A percentile compares a stretch with the other conserved stretches of the same genome.
phyloP scores from a whole-genome alignment of 2,888 invertebrate genomes.

The Cantharis rustica region DNA sequence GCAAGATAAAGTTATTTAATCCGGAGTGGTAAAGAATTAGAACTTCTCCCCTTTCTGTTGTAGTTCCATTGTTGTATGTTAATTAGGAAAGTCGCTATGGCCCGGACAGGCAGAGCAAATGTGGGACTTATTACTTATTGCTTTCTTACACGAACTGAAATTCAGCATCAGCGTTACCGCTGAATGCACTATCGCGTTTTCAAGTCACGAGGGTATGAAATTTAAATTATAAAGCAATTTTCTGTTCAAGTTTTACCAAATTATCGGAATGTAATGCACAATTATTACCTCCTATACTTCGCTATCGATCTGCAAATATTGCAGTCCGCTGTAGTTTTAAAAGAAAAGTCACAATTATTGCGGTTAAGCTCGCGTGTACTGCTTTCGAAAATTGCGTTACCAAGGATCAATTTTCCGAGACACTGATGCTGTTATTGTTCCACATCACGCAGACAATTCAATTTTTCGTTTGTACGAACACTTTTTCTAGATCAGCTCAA shows the following conservation, averaged over 20 bases:
- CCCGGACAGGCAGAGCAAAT: background rate
- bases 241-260: background rate
- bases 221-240: background rate
- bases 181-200: background rate
- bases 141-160: background rate
- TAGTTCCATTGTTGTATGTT: background rate
- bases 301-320: background rate
- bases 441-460: conserved; percentile 26
- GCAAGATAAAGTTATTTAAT: background rate
- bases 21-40: background rate
- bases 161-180: background rate
- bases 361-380: background rate
- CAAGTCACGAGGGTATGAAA: background rate
- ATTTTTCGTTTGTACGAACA: conserved; percentile 22
- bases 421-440: conserved; percentile 22
- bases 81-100: background rate
- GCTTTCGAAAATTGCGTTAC: conserved; percentile 12
- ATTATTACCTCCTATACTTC: background rate
- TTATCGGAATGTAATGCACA: background rate
- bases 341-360: background rate
- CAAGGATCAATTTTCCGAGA: conserved; percentile 19
- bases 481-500: conserved; percentile 6
- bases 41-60: background rate
- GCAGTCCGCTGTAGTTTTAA: background rate
- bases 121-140: background rate